A percentile compares a stretch with the other conserved stretches of the same genome.
These are phyloP conservation scores for Microtus oregoni DNA, from an alignment of 2,113 vertebrate species.

Conservation along the genomic window DNA sequence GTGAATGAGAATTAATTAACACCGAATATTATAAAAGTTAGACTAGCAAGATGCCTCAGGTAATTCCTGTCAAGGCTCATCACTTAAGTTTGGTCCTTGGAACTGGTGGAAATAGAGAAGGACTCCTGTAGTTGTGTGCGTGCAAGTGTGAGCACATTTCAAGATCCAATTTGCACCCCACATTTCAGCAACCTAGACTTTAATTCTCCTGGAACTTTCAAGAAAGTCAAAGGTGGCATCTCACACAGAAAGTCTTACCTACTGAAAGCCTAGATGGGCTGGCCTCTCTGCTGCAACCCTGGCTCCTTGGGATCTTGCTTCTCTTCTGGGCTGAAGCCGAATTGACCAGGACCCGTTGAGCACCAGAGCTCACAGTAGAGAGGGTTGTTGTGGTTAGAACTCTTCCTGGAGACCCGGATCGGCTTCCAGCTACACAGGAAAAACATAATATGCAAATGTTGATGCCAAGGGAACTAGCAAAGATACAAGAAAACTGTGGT, in stretches of 20 bases:
- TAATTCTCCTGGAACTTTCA: slow-evolving; percentile 1
- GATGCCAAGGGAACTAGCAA: background rate
- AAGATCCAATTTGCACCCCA: slow-evolving; percentile 16
- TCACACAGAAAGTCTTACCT: slow-evolving; percentile 88
- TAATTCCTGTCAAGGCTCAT: background rate
- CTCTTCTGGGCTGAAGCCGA: slow-evolving; percentile 91
- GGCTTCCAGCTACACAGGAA: slow-evolving; percentile 93
- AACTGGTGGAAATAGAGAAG: background rate
- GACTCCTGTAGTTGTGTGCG: background rate
- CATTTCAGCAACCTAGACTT: slow-evolving; percentile 1
- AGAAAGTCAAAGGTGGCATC: background rate
- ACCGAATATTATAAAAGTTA: background rate
- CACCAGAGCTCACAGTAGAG: slow-evolving; percentile 94
- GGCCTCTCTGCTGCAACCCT: slow-evolving; percentile 97
- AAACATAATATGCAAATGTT: slow-evolving; percentile 42
- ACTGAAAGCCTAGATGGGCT: slow-evolving; percentile 96
- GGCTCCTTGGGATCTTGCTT: slow-evolving; percentile 97
- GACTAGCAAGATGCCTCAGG: background rate
- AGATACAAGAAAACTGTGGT: slow-evolving; percentile 47
- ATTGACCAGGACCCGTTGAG: slow-evolving; percentile 92
- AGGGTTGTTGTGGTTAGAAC: slow-evolving; percentile 95
- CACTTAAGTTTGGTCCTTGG: background rate
- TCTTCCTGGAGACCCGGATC: slow-evolving; percentile 97
- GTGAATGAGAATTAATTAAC: background rate
- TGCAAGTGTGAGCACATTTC: background rate